phyloP scores from a whole-genome alignment of 2,113 vertebrate species.

The Gallinago paraguaiae region DNA sequence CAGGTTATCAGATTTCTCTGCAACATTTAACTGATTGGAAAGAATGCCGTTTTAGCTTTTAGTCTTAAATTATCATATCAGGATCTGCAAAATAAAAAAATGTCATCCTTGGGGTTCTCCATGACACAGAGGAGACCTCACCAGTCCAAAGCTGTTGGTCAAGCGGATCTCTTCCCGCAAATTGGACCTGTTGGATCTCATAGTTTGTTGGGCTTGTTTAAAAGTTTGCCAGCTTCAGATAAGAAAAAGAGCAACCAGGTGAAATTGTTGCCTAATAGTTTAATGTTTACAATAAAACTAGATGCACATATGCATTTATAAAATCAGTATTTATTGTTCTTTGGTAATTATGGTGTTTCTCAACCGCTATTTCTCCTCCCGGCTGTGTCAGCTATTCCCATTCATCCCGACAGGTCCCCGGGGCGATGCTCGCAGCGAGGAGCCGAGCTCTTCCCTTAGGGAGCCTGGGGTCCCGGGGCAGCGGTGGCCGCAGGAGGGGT shows the following conservation, averaged over 20 bases:
- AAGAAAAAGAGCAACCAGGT: background rate
- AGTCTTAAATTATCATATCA: background rate
- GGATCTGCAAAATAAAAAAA: background rate
- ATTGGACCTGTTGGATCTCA: background rate
- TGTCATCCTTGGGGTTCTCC: background rate
- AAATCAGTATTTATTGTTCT: background rate
- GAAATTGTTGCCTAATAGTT: background rate
- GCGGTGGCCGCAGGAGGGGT: rapidly evolving
- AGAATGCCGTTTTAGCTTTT: background rate
- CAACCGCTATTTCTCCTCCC: background rate
- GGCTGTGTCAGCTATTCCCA: background rate
- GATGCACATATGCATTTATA: background rate
- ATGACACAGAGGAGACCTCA: background rate
- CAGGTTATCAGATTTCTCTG: background rate
- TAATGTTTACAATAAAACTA: slow-evolving; percentile 43
- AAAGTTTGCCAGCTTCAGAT: background rate
- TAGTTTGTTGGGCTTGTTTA: background rate
- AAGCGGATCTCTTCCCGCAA: background rate
- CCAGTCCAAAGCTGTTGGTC: background rate
- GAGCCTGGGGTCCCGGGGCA: rapidly evolving
- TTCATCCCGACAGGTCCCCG: rapidly evolving
- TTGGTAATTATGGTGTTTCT: background rate
- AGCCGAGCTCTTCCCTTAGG: background rate
- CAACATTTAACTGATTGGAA: background rate
- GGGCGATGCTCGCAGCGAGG: rapidly evolving